Percentiles rank a stretch among this genome's conserved stretches.
phyloP scores from a whole-genome alignment of 2,113 vertebrate species.

The Vulpes ferrilata region DNA sequence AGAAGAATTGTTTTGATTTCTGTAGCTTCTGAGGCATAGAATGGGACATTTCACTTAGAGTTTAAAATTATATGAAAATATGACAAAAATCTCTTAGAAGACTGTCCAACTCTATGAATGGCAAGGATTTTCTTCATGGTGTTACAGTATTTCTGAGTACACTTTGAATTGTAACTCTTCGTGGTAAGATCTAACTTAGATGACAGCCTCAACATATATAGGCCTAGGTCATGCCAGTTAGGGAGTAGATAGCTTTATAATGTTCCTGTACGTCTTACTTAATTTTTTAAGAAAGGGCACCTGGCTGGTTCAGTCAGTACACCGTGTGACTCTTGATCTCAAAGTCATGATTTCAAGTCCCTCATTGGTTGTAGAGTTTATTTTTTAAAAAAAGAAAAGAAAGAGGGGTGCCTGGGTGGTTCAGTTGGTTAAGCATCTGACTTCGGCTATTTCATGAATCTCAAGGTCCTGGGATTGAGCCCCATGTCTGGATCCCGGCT shows the following conservation, averaged over 20 bases:
- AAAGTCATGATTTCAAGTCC: not conserved
- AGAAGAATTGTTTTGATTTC: slow-evolving; percentile 47
- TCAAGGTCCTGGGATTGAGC: not conserved
- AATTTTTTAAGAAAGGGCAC: not conserved
- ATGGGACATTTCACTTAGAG: not conserved
- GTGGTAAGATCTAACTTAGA: not conserved
- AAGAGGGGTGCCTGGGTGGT: not conserved
- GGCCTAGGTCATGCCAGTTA: not conserved
- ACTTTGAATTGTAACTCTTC: slow-evolving; percentile 11
- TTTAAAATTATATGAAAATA: slow-evolving; percentile 62
- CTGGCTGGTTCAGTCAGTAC: not conserved
- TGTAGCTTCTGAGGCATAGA: not conserved
- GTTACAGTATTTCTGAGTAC: not conserved
- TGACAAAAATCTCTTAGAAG: slow-evolving; percentile 29
- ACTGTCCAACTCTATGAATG: not conserved
- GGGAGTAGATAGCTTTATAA: not conserved
- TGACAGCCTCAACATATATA: not conserved
- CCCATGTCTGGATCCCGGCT: not conserved
- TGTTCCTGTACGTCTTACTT: slow-evolving; percentile 29
- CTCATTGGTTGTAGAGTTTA: not conserved
- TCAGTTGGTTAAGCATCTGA: not conserved
- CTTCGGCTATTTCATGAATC: not conserved
- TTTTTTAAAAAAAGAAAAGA: not conserved
- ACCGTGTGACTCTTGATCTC: not conserved
- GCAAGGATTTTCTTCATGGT: slow-evolving; percentile 1